Conservation (phyloP, 2,888 invertebrate genomes). For the Eucera pruinosa region DNA sequence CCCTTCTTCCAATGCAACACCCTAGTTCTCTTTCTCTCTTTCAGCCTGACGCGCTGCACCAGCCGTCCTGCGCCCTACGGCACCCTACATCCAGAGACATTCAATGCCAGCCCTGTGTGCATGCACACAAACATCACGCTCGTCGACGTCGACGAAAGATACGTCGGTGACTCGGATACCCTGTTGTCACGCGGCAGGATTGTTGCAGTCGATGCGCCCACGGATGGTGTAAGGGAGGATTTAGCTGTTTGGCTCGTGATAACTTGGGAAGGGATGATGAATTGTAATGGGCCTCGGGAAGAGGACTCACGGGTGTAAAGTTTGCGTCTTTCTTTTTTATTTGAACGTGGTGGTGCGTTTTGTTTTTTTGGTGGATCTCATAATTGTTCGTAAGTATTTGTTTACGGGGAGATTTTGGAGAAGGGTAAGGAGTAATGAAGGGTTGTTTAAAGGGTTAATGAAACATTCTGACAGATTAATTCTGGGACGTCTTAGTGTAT, state of each 20-base stretch:
- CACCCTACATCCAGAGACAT: slow-evolving; percentile 13
- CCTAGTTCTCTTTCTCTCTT: slow-evolving; percentile 12
- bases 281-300: not conserved
- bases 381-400: not conserved
- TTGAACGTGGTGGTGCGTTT: not conserved
- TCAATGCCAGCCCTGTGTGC: not conserved
- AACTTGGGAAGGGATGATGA: not conserved
- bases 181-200: slow-evolving; percentile 37
- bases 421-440: too few species aligned
- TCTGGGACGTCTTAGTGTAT: too few species aligned
- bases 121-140: slow-evolving; percentile 1
- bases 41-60: slow-evolving; percentile 19
- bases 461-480: too few species aligned
- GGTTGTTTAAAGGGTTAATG: too few species aligned
- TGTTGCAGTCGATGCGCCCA: slow-evolving; percentile 21
- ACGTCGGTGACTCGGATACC: slow-evolving; percentile 37
- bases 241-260: slow-evolving; percentile 30
- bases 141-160: slow-evolving; percentile 22
- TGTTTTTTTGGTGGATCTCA: not conserved
- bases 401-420: too few species aligned
- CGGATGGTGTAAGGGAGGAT: slow-evolving; percentile 11
- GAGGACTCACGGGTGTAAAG: not conserved
- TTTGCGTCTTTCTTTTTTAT: not conserved
- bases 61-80: slow-evolving; percentile 31
- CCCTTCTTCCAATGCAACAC: slow-evolving; percentile 32